Evolutionary conservation across 2,113 vertebrate genomes (phyloP).

Genomic region (Oreotrochilus melanogaster): DNA sequence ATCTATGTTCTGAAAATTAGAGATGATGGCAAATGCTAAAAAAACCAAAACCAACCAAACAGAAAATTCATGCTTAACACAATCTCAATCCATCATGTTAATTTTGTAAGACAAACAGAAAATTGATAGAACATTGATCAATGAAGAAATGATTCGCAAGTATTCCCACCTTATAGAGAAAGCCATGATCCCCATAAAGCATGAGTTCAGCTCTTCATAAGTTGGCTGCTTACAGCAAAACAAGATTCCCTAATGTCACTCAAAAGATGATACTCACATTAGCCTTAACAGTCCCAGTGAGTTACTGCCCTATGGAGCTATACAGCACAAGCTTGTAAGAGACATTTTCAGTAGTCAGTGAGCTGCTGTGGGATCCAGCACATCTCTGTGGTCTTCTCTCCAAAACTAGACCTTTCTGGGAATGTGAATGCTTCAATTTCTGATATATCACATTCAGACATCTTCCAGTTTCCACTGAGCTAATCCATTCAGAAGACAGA

Average conservation of each 20-base stretch:
- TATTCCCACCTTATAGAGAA: background rate
- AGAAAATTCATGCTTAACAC: background rate
- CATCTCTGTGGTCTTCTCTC: background rate
- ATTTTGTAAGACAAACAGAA: background rate
- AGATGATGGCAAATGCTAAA: background rate
- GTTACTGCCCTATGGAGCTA: background rate
- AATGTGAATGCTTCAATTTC: background rate
- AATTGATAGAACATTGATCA: background rate
- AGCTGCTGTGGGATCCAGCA: background rate
- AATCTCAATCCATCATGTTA: background rate
- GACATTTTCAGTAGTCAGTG: background rate
- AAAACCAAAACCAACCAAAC: background rate
- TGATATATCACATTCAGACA: background rate
- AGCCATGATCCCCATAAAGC: background rate
- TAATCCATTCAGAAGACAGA: background rate
- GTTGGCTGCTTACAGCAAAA: background rate
- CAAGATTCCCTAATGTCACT: background rate
- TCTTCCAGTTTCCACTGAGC: background rate
- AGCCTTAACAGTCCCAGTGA: background rate
- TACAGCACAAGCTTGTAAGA: background rate
- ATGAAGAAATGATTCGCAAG: background rate
- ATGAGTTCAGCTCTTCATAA: background rate
- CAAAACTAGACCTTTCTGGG: background rate
- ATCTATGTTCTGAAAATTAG: background rate
- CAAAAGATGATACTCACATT: background rate